A percentile compares a stretch with the other conserved stretches of the same genome.
Conservation (phyloP, 2,113 vertebrate genomes). For the Tupaia tana region DNA sequence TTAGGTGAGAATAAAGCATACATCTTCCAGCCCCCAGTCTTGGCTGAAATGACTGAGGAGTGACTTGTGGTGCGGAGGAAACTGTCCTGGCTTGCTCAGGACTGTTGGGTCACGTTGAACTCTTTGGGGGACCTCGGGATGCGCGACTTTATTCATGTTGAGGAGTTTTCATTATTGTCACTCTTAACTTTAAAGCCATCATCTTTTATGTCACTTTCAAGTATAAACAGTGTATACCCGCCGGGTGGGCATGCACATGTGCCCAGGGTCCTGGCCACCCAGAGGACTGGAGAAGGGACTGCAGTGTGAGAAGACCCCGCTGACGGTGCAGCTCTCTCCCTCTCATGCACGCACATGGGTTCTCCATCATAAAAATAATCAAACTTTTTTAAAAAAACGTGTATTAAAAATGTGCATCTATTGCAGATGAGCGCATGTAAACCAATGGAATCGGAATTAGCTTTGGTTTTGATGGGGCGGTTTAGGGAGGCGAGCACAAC, state of each 20-base stretch:
- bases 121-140: background rate
- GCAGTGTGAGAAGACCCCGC: too few relatives aligned
- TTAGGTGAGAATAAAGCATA: background rate
- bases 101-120: rapidly evolving
- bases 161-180: background rate
- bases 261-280: too few relatives aligned
- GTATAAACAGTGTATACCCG: background rate
- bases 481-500: rapidly evolving
- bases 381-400: too few relatives aligned
- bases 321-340: too few relatives aligned
- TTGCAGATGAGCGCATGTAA: rapidly evolving
- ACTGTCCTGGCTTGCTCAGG: background rate
- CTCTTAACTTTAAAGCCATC: background rate
- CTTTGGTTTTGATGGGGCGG: background rate
- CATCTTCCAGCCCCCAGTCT: background rate
- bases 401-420: background rate
- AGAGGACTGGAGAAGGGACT: too few relatives aligned
- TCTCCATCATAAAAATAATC: too few relatives aligned
- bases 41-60: background rate
- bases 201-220: background rate
- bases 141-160: rapidly evolving
- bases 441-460: too few relatives aligned
- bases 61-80: rapidly evolving
- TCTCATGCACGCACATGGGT: too few relatives aligned
- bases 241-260: too few relatives aligned